A percentile compares a stretch with the other conserved stretches of the same genome.
Evolutionary conservation across 1,140 invertebrate species (phyloP).

Genomic region (Phymastichus coffea): DNA sequence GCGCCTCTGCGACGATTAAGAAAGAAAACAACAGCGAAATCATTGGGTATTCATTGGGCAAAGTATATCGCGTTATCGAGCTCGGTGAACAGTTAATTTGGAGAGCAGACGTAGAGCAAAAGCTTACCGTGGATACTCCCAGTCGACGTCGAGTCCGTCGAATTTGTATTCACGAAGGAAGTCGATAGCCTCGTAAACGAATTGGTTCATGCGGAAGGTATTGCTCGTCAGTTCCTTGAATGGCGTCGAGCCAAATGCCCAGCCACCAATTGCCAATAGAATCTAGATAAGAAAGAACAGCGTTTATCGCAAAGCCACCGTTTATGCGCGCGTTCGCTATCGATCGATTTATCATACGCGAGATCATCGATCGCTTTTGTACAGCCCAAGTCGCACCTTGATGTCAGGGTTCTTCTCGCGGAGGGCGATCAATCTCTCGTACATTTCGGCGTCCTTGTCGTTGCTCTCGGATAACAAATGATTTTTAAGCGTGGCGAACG

Average conservation of each 20-base stretch:
- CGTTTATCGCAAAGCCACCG: too few relatives aligned
- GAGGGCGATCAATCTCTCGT: slow-evolving; percentile 77
- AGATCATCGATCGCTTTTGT: too few relatives aligned
- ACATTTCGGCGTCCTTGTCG: slow-evolving; percentile 81
- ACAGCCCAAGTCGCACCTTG: slow-evolving; percentile 74
- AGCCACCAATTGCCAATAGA: slow-evolving; percentile 88
- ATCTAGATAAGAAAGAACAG: slow-evolving; percentile 67
- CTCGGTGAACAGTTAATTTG: not conserved
- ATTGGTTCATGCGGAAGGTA: slow-evolving; percentile 90
- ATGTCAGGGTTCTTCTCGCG: slow-evolving; percentile 88
- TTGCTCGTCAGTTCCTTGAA: slow-evolving; percentile 92
- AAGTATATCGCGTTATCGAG: too few relatives aligned
- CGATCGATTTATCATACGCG: too few relatives aligned
- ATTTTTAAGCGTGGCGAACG: slow-evolving; percentile 87
- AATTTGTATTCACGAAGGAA: slow-evolving; percentile 90
- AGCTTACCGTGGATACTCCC: slow-evolving; percentile 88
- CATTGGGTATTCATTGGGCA: too few relatives aligned
- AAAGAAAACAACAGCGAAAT: too few relatives aligned
- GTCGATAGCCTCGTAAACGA: slow-evolving; percentile 91
- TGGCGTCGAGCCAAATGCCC: slow-evolving; percentile 89
- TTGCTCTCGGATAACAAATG: slow-evolving; percentile 75
- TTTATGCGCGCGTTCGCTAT: too few relatives aligned
- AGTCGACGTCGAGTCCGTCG: slow-evolving; percentile 94
- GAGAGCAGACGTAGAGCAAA: too few relatives aligned
- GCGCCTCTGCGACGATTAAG: slow-evolving; percentile 61